Evolutionary conservation across 2,113 vertebrate genomes (phyloP), one percentile per base, ranked within the genome.

Genomic region (Brachypteracias leptosomus): DNA sequence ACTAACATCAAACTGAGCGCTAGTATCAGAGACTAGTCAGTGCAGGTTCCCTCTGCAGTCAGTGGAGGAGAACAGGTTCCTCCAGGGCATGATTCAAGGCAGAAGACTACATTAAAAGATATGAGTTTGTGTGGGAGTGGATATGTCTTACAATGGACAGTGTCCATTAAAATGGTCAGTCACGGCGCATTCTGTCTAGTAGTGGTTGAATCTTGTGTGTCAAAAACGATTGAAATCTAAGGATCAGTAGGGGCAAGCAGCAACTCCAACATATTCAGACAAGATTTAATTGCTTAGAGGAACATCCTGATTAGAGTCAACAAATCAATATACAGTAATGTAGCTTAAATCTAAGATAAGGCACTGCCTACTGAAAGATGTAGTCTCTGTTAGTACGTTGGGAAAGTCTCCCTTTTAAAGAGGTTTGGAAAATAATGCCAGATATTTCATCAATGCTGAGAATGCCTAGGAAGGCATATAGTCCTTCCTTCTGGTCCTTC

Each of bases 261-360:
- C 54, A 88, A 88, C 62, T 95, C 75, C 83, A 70, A 25, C 86
- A 21, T 67, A 76, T 36, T 57, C 72, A 80, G 67, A 73, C 49
- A 88, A 86, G 82, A 92, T 80, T 76, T 88, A 83, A 86, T 80
- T 86, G 91, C 91, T 72, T 52, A 68, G 75, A 89, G 77, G 68
- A 93, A 70, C 72, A 88, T 86, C 46, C 58, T 66, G 24, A 70
- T 90, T 61, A n/a, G 42, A 88, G 58, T 61, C 54, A 90, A 72
- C 88, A 95, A 83, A 92, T 94, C 63, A 92, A 88, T 86, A 92
- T 19, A 54, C 16, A 77, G n/a, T 63, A 76, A 36, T 40, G 44
- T 17, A 76, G 29, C 42, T 91, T 26, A 71, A 91, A 87, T 84
- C 4, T 12, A 72, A 92, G 82, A 90, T 72, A 91, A 92, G 46